Evolutionary conservation across 2,888 invertebrate genomes (phyloP).

Genomic region (Brachyopa scutellaris): DNA sequence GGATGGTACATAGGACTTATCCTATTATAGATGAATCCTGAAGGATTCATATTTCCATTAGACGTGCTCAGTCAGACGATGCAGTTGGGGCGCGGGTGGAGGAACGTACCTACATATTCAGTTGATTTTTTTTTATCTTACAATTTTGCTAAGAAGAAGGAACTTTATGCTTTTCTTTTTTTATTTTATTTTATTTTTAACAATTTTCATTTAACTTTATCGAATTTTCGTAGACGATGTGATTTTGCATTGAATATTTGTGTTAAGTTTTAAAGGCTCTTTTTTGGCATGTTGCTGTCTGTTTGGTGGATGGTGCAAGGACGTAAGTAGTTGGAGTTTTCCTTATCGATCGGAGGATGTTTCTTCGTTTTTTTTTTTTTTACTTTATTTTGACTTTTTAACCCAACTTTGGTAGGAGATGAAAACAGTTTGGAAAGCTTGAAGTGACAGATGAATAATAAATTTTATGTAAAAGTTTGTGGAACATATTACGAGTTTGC

Average conservation of each 20-base stretch:
- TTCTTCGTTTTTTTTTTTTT: too few relatives aligned
- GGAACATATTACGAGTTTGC: too few relatives aligned
- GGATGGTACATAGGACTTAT: slow-evolving; percentile 58
- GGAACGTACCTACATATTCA: too few relatives aligned
- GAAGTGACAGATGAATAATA: too few relatives aligned
- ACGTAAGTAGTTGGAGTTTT: background rate
- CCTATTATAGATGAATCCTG: slow-evolving; percentile 65
- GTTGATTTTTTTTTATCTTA: background rate
- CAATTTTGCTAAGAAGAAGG: slow-evolving; percentile 29
- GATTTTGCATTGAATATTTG: slow-evolving; percentile 48
- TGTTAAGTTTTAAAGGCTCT: background rate
- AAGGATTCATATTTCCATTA: slow-evolving; percentile 71
- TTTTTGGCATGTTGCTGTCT: background rate
- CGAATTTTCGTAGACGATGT: slow-evolving; percentile 44
- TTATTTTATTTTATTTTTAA: slow-evolving; percentile 15
- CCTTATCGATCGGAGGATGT: slow-evolving; percentile 3
- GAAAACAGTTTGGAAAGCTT: too few relatives aligned
- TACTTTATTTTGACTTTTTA: too few relatives aligned
- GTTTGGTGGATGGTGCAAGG: background rate
- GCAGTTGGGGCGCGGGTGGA: background rate
- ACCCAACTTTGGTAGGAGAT: too few relatives aligned
- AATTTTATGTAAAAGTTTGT: too few relatives aligned
- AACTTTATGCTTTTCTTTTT: slow-evolving; percentile 12
- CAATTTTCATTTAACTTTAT: slow-evolving; percentile 59
- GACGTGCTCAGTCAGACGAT: slow-evolving; percentile 49